Base-by-base conservation (phyloP, 2,888 invertebrate species). In the Andrena camellia region DNA sequence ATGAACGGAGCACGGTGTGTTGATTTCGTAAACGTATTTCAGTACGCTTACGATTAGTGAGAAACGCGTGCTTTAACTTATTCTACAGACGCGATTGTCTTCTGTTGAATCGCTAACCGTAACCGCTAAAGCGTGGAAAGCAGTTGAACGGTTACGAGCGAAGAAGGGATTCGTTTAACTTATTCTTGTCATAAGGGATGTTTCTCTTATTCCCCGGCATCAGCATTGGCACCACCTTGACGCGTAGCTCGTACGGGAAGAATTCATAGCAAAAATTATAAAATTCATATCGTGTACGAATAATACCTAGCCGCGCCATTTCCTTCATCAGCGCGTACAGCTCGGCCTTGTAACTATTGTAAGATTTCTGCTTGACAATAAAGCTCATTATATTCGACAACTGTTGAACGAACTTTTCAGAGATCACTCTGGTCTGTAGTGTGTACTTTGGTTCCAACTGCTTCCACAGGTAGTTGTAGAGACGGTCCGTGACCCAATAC, bases 221-320 rank as follows among this genome's bases (percentile, higher is more conserved):
- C 17, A 89, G 7, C 83, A 93, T 93, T 0, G 94, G 93, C 4
- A 90, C 79, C 0, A 83, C 91, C 72, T 94, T 94, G 2, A 84
- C 23, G 4, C 92, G 90, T 73, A 94, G 91, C 0, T 90, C 87
- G 26, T 90, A 91, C 0, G 94, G 94, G 42, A 94, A 71, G 79
- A 87, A 94, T 0, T 93, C 90, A 2, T 85, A 78, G 35, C 92
- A 93, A 62, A 94, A 94, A 26, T 85, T 59, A 67, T 92, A 88
- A 81, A 94, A 94, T 50, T 94, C 93, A 6, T 86, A 78, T 7
- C 90, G 89, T 0, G 88, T 92, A 57, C 66, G 42, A 1, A 94
- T 88, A 26, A 93, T 91, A 2, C 76, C 79, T 1, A 92, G 79
- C 3, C 83, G 87, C 1, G 94, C 93, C 91, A 94, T 91, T 48